Base-by-base conservation (phyloP, 2,113 vertebrate genomes). In the Hippocampus guttulatus region DNA sequence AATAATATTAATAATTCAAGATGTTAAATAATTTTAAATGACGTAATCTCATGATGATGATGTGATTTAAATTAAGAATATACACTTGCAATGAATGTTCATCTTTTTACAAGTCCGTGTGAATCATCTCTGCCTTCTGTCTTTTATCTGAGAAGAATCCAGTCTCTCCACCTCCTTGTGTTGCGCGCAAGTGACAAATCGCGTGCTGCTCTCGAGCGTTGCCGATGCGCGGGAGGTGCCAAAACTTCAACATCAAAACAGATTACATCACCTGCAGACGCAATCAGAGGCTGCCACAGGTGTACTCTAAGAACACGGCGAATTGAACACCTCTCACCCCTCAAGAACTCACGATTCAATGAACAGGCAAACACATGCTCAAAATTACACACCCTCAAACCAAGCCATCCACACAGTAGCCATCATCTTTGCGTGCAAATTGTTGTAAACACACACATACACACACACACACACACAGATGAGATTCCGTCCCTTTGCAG, bases 191-290 rank as follows among this genome's bases (percentile, higher is more conserved):
- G 30, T 79, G 64, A 49, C 61, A 16, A 65, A 69, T 43, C 45
- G 38, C 30, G 47, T 67, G 64, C 51, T 45, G 54, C 49, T 64
- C 30, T 63, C 38, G 21, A 30, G 70, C 73, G 75, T 64, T 25
- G 71, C 45, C 70, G 69, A 74, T 33, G 25, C 27, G 33, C 23
- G 7, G 18, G 67, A 83, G 70, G 70, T 81, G 82, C 65, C 33
- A 61, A 69, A 51, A 64, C 81, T 84, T 81, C 77, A 61, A 87
- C 85, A 85, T 85, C 81, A 86, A 33, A 88, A 89, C 60, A 49
- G 71, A 75, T 73, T 75, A 43, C 55, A 65, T 64, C 78, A 76
- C 74, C 75, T 76, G 64, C 57, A 76, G 77, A 78, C 74, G 75
- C 76, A 77, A 77, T 75, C 70, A 66, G 57, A 20, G 64, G 20